A percentile compares a stretch with the other conserved stretches of the same genome.
Evolutionary conservation across 2,888 invertebrate species (phyloP).

Genomic region (Elegia similella): DNA sequence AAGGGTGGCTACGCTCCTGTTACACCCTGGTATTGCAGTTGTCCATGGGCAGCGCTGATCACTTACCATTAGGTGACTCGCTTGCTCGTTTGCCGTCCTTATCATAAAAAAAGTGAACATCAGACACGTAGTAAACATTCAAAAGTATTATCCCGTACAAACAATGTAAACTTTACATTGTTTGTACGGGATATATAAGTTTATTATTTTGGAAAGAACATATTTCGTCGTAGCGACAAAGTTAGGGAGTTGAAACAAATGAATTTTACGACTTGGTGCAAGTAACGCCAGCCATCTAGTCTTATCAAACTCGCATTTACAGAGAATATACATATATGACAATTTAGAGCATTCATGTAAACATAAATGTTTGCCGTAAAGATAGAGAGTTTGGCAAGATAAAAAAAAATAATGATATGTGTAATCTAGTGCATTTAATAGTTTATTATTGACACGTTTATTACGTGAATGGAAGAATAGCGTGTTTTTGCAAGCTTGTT

Average conservation of each 20-base stretch:
- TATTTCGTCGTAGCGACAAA: not conserved
- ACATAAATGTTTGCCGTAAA: not conserved
- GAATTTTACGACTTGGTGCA: slow-evolving; percentile 13
- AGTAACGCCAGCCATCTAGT: slow-evolving; percentile 2
- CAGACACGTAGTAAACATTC: too few relatives aligned
- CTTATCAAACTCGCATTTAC: slow-evolving; percentile 1
- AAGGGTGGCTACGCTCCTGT: too few relatives aligned
- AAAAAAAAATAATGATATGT: not conserved
- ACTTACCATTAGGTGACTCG: too few relatives aligned
- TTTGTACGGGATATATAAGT: too few relatives aligned
- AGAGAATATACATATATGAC: not conserved
- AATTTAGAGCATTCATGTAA: not conserved
- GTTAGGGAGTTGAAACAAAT: slow-evolving; percentile 11
- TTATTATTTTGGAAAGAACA: slow-evolving; percentile 1
- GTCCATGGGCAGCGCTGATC: too few relatives aligned
- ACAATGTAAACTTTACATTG: too few relatives aligned
- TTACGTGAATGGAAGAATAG: too few relatives aligned
- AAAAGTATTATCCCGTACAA: too few relatives aligned
- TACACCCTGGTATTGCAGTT: too few relatives aligned
- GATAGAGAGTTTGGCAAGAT: not conserved
- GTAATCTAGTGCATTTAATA: not conserved
- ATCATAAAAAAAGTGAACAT: too few relatives aligned
- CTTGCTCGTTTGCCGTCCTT: too few relatives aligned
- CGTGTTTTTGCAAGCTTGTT: too few relatives aligned
- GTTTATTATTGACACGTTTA: not conserved